Evolutionary conservation across 1,140 invertebrate species (phyloP).

Genomic region (Drosophila tristis): DNA sequence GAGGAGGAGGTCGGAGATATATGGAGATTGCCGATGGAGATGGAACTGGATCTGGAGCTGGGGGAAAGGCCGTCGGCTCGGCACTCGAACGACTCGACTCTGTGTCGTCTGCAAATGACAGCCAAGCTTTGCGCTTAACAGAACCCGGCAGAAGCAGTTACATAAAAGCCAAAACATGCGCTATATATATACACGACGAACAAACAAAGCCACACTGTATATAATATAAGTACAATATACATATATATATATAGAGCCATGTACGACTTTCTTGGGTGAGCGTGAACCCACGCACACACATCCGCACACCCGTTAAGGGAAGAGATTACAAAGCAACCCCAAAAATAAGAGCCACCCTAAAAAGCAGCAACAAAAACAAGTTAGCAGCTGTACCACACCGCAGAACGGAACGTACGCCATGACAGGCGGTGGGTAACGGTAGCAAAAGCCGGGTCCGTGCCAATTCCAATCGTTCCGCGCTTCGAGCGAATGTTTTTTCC

Average conservation of each 20-base stretch:
- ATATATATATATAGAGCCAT: conserved; percentile 26
- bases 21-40: neutral
- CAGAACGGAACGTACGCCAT: conserved; percentile 46
- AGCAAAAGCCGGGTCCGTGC: conserved; percentile 28
- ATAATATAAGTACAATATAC: conserved; percentile 32
- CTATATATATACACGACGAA: conserved; percentile 44
- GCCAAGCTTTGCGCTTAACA: conserved; percentile 60
- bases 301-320: conserved; percentile 14
- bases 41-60: neutral
- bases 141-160: conserved; percentile 42
- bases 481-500: conserved; percentile 40
- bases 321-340: conserved; percentile 78
- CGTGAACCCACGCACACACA: conserved; percentile 69
- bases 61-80: conserved; percentile 60
- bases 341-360: conserved; percentile 68
- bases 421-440: conserved; percentile 35
- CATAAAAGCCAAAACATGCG: conserved; percentile 78
- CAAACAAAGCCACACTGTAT: conserved; percentile 37
- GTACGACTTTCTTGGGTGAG: conserved; percentile 67
- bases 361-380: conserved; percentile 31
- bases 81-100: conserved; percentile 34
- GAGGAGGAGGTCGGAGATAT: conserved; percentile 1
- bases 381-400: conserved; percentile 41
- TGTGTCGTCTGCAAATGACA: conserved; percentile 74
- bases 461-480: conserved; percentile 62